Conservation (phyloP, 2,113 vertebrate species). For the Promerops cafer region DNA sequence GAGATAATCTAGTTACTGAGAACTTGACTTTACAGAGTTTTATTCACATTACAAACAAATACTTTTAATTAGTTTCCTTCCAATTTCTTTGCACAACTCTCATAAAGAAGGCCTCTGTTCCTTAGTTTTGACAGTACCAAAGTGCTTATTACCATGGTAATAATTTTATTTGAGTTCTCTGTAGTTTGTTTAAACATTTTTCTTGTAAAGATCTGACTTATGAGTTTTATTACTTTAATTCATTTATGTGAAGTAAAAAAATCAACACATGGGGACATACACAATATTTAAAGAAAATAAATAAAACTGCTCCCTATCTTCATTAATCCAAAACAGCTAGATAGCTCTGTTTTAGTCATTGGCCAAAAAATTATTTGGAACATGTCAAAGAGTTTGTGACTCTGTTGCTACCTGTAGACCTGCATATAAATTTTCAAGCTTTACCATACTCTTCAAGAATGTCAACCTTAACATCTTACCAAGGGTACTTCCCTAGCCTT, state of each 20-base stretch:
- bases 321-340: background rate
- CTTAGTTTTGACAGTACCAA: background rate
- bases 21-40: background rate
- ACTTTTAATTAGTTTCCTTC: background rate
- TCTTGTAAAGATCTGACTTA: background rate
- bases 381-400: background rate
- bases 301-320: background rate
- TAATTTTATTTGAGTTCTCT: background rate
- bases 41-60: background rate
- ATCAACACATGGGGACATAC: rapidly evolving
- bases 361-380: background rate
- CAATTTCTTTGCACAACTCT: background rate
- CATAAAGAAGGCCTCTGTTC: background rate
- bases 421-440: background rate
- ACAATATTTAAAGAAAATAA: background rate
- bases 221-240: background rate
- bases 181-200: background rate
- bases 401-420: background rate
- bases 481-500: background rate
- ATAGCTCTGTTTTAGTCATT: background rate
- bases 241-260: background rate
- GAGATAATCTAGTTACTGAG: background rate
- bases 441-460: background rate
- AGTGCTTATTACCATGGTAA: background rate
- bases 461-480: too few species aligned